Evolutionary conservation across 1,140 invertebrate genomes (phyloP).

Genomic region (Drosophila leontia): DNA sequence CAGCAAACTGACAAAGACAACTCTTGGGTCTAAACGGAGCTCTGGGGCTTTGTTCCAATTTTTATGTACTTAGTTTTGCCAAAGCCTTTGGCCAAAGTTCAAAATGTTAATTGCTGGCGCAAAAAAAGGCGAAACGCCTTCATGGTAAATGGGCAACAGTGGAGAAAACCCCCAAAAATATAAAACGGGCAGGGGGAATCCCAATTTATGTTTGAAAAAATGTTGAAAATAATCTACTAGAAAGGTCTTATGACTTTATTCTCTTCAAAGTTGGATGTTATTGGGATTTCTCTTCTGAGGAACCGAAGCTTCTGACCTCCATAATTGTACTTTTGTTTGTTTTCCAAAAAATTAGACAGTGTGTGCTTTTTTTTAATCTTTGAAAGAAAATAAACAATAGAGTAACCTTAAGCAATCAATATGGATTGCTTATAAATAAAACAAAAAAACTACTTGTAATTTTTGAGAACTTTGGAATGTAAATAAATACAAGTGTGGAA

Average conservation of each 20-base stretch:
- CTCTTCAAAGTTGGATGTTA: neutral
- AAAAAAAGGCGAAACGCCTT: slow-evolving; percentile 34
- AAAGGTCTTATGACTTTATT: neutral
- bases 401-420: slow-evolving; percentile 4
- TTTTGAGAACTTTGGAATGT: neutral
- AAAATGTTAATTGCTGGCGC: slow-evolving; percentile 54
- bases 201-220: neutral
- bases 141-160: slow-evolving; percentile 17
- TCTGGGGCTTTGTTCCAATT: slow-evolving; percentile 70
- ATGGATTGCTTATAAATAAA: neutral
- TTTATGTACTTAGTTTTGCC: slow-evolving; percentile 44
- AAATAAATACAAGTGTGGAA: neutral
- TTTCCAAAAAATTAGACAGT: slow-evolving; percentile 1
- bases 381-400: slow-evolving; percentile 1
- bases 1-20: slow-evolving; percentile 38
- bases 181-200: slow-evolving; percentile 4
- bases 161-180: slow-evolving; percentile 1
- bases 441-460: neutral
- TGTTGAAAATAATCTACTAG: too few species aligned
- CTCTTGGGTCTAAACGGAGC: slow-evolving; percentile 16
- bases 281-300: neutral
- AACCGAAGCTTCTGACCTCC: neutral
- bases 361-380: neutral
- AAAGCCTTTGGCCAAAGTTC: slow-evolving; percentile 60
- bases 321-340: neutral